Evolutionary conservation across 2,888 invertebrate species (phyloP).

Genomic region (Eugnorisma glareosa): DNA sequence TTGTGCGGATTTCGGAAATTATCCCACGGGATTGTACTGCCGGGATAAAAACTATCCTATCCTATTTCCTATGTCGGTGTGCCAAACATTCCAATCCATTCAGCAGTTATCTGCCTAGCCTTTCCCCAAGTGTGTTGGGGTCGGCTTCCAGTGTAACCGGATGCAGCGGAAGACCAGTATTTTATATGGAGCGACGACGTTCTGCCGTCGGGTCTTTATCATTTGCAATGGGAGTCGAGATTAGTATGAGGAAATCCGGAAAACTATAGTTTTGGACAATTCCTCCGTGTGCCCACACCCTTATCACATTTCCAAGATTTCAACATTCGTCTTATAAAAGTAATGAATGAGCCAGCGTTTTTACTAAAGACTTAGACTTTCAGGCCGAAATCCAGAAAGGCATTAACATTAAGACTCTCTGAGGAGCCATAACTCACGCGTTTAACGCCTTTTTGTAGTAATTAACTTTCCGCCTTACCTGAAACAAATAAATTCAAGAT

Average conservation of each 20-base stretch:
- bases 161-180: neutral
- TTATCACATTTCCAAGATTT: slow-evolving; percentile 3
- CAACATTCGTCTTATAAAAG: slow-evolving; percentile 19
- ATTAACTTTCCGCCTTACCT: slow-evolving; percentile 48
- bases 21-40: neutral
- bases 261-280: neutral
- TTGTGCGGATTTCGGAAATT: neutral
- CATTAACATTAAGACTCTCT: slow-evolving; percentile 15
- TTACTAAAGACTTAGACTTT: slow-evolving; percentile 12
- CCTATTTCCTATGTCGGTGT: neutral
- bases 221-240: neutral
- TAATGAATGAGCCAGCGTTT: slow-evolving; percentile 34
- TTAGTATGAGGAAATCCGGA: neutral
- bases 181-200: neutral
- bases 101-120: neutral
- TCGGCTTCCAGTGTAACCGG: neutral
- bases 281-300: neutral
- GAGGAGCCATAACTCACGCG: slow-evolving; percentile 36
- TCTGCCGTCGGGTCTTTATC: neutral
- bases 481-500: slow-evolving; percentile 53
- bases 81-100: neutral
- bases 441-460: slow-evolving; percentile 31
- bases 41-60: neutral
- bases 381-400: slow-evolving; percentile 13
- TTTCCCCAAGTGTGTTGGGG: neutral